Base-by-base conservation (phyloP, 2,113 vertebrate genomes). In the Paedocypris sp. region DNA sequence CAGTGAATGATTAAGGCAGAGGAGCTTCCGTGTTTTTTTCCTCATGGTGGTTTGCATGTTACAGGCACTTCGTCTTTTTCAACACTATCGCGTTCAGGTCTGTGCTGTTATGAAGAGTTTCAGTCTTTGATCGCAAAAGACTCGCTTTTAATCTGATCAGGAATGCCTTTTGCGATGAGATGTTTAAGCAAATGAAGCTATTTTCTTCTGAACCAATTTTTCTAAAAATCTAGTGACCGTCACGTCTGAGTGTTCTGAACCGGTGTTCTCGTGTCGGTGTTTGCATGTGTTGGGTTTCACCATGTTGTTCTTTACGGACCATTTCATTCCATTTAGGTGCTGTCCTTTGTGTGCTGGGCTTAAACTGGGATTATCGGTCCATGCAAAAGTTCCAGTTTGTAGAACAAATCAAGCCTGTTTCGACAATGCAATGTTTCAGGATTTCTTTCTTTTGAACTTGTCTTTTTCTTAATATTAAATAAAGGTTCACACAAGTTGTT, bases 391-490 rank as follows among this genome's bases (percentile, higher is more conserved):
- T 59, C 51, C 65, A 58, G 58, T 15, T 25, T 38, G 23, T 28
- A 25, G 15, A 39, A 31, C 39, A 11, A 28, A n/a, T n/a, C n/a
- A n/a, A n/a, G n/a, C n/a, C n/a, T n/a, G n/a, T n/a, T n/a, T n/a
- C n/a, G n/a, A n/a, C n/a, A n/a, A n/a, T n/a, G n/a, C n/a, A n/a
- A n/a, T n/a, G n/a, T n/a, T n/a, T 56, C 42, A 2, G 47, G 26
- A 57, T 62, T 39, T 52, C 48, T 22, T 48, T 42, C 13, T 73
- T 58, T 65, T 19, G 45, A 36, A 43, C 58, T 53, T 50, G 43
- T 70, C 13, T 73, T 74, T 75, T 73, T 68, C 73, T 73, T 76
- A 80, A 81, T 80, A 73, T 68, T 76, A 75, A 79, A 70, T 76
- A 78, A 79, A 79, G 62, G 62, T 67, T 73, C 26, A 52, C 70